These are phyloP conservation scores for Drosophila bifasciata DNA, from an alignment of 1,140 invertebrate genomes.

Conservation along the genomic window DNA sequence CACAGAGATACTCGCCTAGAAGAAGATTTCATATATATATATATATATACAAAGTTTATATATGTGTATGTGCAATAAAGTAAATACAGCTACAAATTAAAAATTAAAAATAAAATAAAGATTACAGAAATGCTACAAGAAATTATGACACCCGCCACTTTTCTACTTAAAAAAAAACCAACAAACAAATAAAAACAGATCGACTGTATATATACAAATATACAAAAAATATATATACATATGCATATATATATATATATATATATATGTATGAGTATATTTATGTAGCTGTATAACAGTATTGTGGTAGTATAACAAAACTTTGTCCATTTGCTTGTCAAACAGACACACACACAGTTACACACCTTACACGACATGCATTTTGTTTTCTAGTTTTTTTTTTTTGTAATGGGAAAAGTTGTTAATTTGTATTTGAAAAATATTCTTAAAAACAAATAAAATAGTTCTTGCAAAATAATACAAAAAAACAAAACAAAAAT, in stretches of 20 bases:
- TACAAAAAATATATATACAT: too few species aligned
- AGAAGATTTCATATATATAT: conserved; percentile 53
- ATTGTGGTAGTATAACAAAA: conserved; percentile 53
- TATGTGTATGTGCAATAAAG: conserved; percentile 54
- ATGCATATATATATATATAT: conserved; percentile 31
- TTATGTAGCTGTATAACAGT: conserved; percentile 75
- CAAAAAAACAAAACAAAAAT: conserved; percentile 3
- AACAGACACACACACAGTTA: conserved; percentile 29
- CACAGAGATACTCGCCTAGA: conserved; percentile 28
- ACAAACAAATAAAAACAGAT: conserved; percentile 56
- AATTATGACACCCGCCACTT: conserved; percentile 79
- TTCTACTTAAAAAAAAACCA: conserved; percentile 62
- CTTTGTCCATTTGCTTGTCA: conserved; percentile 71
- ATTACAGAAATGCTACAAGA: conserved; percentile 37
- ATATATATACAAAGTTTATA: conserved; percentile 19
- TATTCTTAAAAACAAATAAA: conserved; percentile 32
- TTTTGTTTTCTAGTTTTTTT: conserved; percentile 38
- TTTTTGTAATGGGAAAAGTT: conserved; percentile 8
- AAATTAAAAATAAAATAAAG: conserved; percentile 21
- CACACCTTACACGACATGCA: conserved; percentile 31
- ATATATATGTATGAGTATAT: conserved; percentile 64
- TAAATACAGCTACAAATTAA: conserved; percentile 67
- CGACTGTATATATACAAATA: conserved; percentile 60
- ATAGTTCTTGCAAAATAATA: conserved; percentile 41
- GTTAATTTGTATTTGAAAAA: conserved; percentile 45